Evolutionary conservation across 2,888 invertebrate genomes (phyloP).

Genomic region (Meghimatium bilineatum): DNA sequence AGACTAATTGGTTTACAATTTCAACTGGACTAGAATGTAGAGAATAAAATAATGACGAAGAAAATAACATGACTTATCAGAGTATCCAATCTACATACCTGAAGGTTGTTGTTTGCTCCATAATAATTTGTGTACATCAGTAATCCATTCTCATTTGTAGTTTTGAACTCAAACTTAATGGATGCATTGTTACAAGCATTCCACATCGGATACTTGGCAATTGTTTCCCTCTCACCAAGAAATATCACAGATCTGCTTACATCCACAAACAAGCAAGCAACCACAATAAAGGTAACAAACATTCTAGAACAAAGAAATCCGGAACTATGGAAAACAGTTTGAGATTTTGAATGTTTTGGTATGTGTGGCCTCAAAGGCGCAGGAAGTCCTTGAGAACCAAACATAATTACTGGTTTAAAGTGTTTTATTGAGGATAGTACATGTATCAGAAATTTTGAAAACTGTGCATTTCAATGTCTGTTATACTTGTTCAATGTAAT

Average conservation of each 20-base stretch:
- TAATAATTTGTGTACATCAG: constrained; percentile 94
- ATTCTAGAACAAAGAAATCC: constrained; percentile 7
- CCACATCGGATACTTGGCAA: constrained; percentile 73
- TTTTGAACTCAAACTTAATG: constrained; percentile 73
- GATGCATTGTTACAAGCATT: constrained; percentile 73
- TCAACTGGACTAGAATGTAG: neutral
- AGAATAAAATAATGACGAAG: neutral
- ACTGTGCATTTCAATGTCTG: neutral
- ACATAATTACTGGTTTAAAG: neutral
- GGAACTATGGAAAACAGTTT: neutral
- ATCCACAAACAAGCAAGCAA: constrained; percentile 3
- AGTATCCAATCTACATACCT: constrained; percentile 1
- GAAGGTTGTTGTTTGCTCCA: constrained; percentile 85
- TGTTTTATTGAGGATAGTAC: neutral
- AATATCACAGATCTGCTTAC: constrained; percentile 52
- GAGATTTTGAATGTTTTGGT: neutral
- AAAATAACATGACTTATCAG: neutral
- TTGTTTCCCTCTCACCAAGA: constrained; percentile 60
- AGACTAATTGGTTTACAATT: too few relatives aligned
- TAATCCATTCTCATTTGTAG: constrained; percentile 56
- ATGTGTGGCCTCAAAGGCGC: too few relatives aligned
- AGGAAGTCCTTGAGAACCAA: neutral
- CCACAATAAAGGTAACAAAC: neutral
- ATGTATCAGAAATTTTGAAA: neutral
- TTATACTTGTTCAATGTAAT: neutral